Base-by-base conservation (phyloP, 2,113 vertebrate species). In the Donacobius atricapilla region DNA sequence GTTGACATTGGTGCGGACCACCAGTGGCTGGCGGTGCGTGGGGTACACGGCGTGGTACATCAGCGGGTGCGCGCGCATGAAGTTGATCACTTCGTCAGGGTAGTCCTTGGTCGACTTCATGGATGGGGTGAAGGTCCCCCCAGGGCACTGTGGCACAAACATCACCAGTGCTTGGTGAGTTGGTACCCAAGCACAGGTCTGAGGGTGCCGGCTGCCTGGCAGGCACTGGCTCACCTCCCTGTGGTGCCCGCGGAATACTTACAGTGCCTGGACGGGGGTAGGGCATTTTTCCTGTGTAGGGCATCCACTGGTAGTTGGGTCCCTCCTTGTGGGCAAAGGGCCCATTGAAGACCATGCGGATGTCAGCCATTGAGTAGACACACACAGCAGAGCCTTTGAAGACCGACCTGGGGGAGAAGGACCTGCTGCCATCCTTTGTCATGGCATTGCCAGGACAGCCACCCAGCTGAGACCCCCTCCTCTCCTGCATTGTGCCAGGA, bases 41-140 rank as follows among this genome's bases (percentile, higher is more conserved):
- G 99, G 99, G 97, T 99, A 99, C 68, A 99, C 97, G 0, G 98
- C 96, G 27, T 99, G 99, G 98, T 99, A 98, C 99, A 99, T 99
- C 96, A 99, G 99, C 0, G 99, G 99, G 97, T 99, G 99, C 10
- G 98, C 97, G 13, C 99, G 98, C 99, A 99, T 99, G 98, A 99
- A 99, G 98, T 99, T 99, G 97, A 99, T 99, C 61, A 99, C 99
- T 93, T 99, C 99, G 3, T 99, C 99, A 0, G 99, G 99, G 70
- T 99, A 99, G 97, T 99, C 99, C 96, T 99, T 99, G 77, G 99
- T 99, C 7, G 99, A 99, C 96, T 99, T 99, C 99, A 99, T 99
- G 90, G 99, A 99, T 0, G 99, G 99, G 4, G 99, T 99, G 97
- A 99, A 99, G 33, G 99, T 99, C 23, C 99, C 99, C 17, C 99